Evolutionary conservation across 1,140 invertebrate genomes (phyloP), one percentile per base, ranked within the genome.

Genomic region (Cydia fagiglandana): DNA sequence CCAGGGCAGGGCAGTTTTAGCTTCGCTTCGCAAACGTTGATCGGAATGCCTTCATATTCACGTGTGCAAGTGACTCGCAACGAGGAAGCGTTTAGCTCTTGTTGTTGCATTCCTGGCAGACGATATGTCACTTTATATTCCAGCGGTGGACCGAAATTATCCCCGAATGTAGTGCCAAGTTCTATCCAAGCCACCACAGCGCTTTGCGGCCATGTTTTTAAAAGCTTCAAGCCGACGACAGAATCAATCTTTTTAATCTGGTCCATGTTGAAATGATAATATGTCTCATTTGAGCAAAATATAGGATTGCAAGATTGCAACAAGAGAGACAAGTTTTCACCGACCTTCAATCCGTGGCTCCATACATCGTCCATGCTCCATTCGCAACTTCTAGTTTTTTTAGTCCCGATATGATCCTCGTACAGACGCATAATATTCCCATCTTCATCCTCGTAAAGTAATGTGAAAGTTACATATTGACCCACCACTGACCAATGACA

Each of bases 291-390:
- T 61, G n/a, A 61, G 20, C 56, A 61, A 61, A 24, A 61, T 61
- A 61, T 61, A 61, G 56, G 56, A 24, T 61, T 61, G 20, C 56
- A 61, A 2, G 56, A 61, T 12, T 61, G 56, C 20, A 61, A 24
- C 56, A 61, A 20, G 10, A 61, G 56, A 61, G 56, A 61, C 20
- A 61, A 61, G 7, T 61, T 61, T 12, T 61, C 56, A 61, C 56
- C 56, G 56, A 61, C 20, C 20, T 61, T 61, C 20, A 61, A 61
- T 12, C 56, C 56, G 20, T 24, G 56, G 56, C 20, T 61, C 56
- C 56, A 61, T 61, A 61, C 56, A 12, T 61, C 56, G 9, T 61
- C 56, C 56, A 61, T 61, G 56, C 56, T 61, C 17, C 17, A 61
- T 24, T 61, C 56, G 20, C 56, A 61, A 20, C 56, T 61, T 24